phyloP scores from a whole-genome alignment of 2,797 vertebrate species.

The Geotrypetes seraphini region DNA sequence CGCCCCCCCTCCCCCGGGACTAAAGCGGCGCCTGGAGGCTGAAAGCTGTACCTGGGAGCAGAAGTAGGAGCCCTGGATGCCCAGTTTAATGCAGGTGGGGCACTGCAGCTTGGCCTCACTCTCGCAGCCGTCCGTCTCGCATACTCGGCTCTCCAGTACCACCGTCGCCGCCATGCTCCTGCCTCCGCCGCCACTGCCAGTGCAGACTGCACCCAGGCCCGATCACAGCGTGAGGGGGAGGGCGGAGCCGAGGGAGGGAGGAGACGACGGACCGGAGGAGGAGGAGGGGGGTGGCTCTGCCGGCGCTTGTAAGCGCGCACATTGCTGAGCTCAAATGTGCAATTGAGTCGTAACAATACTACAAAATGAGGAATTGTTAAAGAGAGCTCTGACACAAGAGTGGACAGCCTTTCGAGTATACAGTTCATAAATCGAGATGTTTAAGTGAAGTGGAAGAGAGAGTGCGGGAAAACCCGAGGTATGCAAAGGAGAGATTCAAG shows the following conservation, averaged over 20 bases:
- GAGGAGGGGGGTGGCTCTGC: not conserved
- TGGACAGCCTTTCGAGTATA: not conserved
- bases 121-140: constrained; percentile 83
- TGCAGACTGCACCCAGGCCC: constrained; percentile 13
- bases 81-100: constrained; percentile 94
- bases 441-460: not conserved
- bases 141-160: constrained; percentile 79
- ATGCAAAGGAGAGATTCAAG: not conserved
- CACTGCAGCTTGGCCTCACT: constrained; percentile 95
- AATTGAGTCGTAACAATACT: too few species aligned
- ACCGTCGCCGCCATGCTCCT: constrained; percentile 76
- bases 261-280: not conserved
- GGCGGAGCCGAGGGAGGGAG: not conserved
- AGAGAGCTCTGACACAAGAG: not conserved
- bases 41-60: constrained; percentile 78
- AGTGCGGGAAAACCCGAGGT: not conserved
- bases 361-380: too few species aligned
- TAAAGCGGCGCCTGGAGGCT: not conserved
- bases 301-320: too few species aligned
- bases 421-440: constrained; percentile 3
- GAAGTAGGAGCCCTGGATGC: constrained; percentile 93
- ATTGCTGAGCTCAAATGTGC: not conserved
- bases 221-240: constrained; percentile 27
- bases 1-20: too few species aligned
- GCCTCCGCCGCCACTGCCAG: constrained; percentile 49